Evolutionary conservation across 2,113 vertebrate species (phyloP).

Genomic region (Potamarius usumacintae): DNA sequence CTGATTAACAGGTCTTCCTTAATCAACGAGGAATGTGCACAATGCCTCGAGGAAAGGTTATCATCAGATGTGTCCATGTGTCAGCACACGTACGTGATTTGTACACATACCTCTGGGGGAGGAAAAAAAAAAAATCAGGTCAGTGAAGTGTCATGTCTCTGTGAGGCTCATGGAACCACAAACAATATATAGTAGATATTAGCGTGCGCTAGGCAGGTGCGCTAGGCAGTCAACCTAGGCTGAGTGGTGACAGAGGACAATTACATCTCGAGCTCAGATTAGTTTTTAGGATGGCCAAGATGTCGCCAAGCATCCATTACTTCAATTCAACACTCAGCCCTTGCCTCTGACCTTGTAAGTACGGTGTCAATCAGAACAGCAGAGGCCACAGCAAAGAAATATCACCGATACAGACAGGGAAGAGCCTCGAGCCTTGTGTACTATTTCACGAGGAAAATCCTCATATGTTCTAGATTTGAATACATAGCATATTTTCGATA

Average conservation of each 20-base stretch:
- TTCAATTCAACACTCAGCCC: slow-evolving; percentile 63
- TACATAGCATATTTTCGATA: not conserved
- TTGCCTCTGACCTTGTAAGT: slow-evolving; percentile 57
- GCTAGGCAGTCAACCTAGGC: slow-evolving; percentile 61
- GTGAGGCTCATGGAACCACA: slow-evolving; percentile 43
- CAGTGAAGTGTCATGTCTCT: slow-evolving; percentile 58
- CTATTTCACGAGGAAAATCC: not conserved
- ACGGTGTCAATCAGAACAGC: slow-evolving; percentile 43
- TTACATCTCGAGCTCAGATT: slow-evolving; percentile 62
- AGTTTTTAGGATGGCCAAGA: slow-evolving; percentile 57
- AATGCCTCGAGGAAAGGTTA: not conserved
- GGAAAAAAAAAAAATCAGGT: slow-evolving; percentile 41
- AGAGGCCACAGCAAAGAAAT: slow-evolving; percentile 58
- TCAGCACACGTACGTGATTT: not conserved
- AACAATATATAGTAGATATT: slow-evolving; percentile 57
- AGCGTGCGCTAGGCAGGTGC: slow-evolving; percentile 63
- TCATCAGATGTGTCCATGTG: not conserved
- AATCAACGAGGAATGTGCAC: not conserved
- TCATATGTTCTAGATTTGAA: not conserved
- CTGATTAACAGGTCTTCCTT: not conserved
- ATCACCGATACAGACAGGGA: slow-evolving; percentile 1
- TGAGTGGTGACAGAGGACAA: slow-evolving; percentile 61
- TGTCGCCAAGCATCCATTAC: slow-evolving; percentile 65
- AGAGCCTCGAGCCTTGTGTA: not conserved
- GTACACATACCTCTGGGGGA: not conserved